phyloP scores from a whole-genome alignment of 2,888 invertebrate species.

The Stenodema calcarata region DNA sequence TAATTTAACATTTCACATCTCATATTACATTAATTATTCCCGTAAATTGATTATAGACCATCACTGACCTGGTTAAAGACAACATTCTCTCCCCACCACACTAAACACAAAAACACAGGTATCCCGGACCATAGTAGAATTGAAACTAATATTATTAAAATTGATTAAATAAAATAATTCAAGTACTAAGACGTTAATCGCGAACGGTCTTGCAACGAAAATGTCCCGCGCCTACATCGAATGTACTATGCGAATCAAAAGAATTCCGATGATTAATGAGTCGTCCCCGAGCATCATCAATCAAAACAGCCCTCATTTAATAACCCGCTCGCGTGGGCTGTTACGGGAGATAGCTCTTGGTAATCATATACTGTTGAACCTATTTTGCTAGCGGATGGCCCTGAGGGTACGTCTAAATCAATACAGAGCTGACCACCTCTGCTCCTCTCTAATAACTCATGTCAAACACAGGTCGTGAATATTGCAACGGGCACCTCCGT shows the following conservation, averaged over 20 bases:
- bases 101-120: too few relatives aligned
- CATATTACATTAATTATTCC: too few relatives aligned
- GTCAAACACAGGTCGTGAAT: conserved; percentile 2
- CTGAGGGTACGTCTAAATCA: not conserved
- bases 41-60: too few relatives aligned
- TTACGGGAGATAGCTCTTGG: not conserved
- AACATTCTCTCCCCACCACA: too few relatives aligned
- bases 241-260: not conserved
- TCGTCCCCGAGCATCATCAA: not conserved
- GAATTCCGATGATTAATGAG: not conserved
- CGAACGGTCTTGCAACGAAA: too few relatives aligned
- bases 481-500: not conserved
- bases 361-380: not conserved
- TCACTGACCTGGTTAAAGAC: too few relatives aligned
- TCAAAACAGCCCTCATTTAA: not conserved
- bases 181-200: too few relatives aligned
- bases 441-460: not conserved
- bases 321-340: not conserved
- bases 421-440: not conserved
- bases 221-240: not conserved
- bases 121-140: too few relatives aligned
- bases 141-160: too few relatives aligned
- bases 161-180: too few relatives aligned
- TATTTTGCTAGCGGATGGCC: not conserved
- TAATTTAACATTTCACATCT: too few relatives aligned